These are phyloP conservation scores for Nyctibius grandis DNA, from an alignment of 2,797 vertebrate species.

Conservation along the genomic window DNA sequence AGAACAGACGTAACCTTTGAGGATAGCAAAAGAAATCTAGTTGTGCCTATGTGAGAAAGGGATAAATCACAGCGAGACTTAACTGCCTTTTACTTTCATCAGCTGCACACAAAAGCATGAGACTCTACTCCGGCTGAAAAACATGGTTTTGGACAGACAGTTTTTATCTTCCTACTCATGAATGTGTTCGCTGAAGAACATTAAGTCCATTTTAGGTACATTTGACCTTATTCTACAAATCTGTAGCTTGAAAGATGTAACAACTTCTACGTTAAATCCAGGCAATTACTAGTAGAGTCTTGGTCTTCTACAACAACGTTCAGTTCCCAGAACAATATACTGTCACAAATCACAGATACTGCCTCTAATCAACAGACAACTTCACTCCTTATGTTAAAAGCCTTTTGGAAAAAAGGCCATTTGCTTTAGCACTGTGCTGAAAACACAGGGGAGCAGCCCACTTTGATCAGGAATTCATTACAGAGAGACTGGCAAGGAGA, in stretches of 20 bases:
- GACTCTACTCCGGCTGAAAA: neutral
- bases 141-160: neutral
- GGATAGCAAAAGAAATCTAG: neutral
- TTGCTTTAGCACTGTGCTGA: constrained; percentile 67
- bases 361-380: constrained; percentile 49
- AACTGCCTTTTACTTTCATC: neutral
- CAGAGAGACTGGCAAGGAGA: constrained; percentile 50
- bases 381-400: constrained; percentile 56
- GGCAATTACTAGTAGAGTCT: neutral
- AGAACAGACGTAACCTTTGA: neutral
- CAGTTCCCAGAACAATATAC: constrained; percentile 42
- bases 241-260: neutral
- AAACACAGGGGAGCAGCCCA: constrained; percentile 57
- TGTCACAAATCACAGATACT: constrained; percentile 56
- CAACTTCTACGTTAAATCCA: neutral
- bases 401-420: constrained; percentile 65
- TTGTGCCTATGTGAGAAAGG: neutral
- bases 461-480: constrained; percentile 70
- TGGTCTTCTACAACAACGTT: constrained; percentile 19
- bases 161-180: neutral
- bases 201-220: constrained; percentile 14
- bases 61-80: neutral
- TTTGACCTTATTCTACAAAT: constrained; percentile 23
- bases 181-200: neutral
- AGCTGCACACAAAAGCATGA: neutral